Evolutionary conservation across 2,888 invertebrate genomes (phyloP).

Genomic region (Rhabditoides inermis): DNA sequence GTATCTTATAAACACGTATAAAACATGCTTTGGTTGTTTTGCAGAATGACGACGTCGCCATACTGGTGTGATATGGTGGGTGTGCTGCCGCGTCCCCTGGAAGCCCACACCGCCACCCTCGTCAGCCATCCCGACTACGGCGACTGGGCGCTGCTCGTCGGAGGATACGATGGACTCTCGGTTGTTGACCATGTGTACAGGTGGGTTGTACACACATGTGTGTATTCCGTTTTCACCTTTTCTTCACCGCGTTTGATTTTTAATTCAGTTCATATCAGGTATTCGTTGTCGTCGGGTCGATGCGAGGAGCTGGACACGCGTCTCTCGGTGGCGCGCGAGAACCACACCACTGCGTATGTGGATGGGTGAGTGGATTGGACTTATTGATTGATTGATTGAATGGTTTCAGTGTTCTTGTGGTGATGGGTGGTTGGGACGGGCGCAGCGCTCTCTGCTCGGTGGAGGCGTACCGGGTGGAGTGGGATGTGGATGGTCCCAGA

Average conservation of each 20-base stretch:
- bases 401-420: conserved; percentile 13
- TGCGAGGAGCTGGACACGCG: conserved; percentile 16
- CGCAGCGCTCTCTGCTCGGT: conserved; percentile 19
- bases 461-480: conserved; percentile 15
- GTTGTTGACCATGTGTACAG: conserved; percentile 1
- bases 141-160: conserved; percentile 4
- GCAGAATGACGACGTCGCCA: not conserved
- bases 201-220: conserved; percentile 3
- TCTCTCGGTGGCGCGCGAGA: conserved; percentile 31
- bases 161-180: conserved; percentile 6
- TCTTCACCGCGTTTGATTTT: conserved; percentile 12
- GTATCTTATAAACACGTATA: not conserved
- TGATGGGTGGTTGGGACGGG: conserved; percentile 42
- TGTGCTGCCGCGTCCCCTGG: conserved; percentile 13
- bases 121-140: not conserved
- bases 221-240: not conserved
- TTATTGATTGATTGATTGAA: not conserved
- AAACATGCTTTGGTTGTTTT: not conserved
- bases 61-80: conserved; percentile 3
- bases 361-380: not conserved
- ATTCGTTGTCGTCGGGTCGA: conserved; percentile 2
- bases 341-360: conserved; percentile 26
- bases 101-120: conserved; percentile 19
- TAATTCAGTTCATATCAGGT: conserved; percentile 12
- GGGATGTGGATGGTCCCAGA: not conserved